Evolutionary conservation across 2,888 invertebrate species (phyloP), one percentile per base, ranked within the genome.

Genomic region (Stegophylla sp.): DNA sequence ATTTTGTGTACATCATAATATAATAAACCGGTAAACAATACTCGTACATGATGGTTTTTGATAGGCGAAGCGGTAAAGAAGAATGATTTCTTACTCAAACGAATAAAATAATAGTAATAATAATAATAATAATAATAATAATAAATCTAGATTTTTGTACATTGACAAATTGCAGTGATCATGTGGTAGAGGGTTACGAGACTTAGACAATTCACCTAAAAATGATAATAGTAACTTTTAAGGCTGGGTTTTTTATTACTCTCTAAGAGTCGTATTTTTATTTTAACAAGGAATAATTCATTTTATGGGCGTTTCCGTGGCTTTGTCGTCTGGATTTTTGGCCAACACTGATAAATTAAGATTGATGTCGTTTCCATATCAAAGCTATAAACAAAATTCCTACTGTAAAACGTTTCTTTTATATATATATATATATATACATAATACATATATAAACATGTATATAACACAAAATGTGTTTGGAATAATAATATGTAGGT

Each of bases 291-390:
- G 51, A 64, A 75, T 64, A 63, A 63, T 63, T 75, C 63, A 75
- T 75, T 75, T 75, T 75, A 63, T 34, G 63, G 63, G 74, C 12
- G 63, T 48, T 64, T 64, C 48, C 63, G 48, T 41, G 34, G 61
- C 63, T 75, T 75, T 64, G 74, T 75, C 34, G 48, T 63, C 48
- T 64, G 26, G 72, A 59, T 74, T 67, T 76, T 66, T n/a, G 45
- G 43, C 26, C n/a, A 76, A 76, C 66, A 45, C 76, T 66, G 76
- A 76, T 76, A 76, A 66, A 76, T 76, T 76, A 66, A 67, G 76
- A 76, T 76, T 76, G 76, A 76, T 76, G 76, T 43, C 66, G 66
- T 63, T 20, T 75, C 2, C 53, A 43, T 66, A 67, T 43, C 66
- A 75, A 64, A 75, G 51, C 63, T 63, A 75, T 75, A 75, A 63